Percentiles rank a stretch among this genome's conserved stretches.
phyloP scores from a whole-genome alignment of 2,888 invertebrate species.

The Auanema freiburgensis region DNA sequence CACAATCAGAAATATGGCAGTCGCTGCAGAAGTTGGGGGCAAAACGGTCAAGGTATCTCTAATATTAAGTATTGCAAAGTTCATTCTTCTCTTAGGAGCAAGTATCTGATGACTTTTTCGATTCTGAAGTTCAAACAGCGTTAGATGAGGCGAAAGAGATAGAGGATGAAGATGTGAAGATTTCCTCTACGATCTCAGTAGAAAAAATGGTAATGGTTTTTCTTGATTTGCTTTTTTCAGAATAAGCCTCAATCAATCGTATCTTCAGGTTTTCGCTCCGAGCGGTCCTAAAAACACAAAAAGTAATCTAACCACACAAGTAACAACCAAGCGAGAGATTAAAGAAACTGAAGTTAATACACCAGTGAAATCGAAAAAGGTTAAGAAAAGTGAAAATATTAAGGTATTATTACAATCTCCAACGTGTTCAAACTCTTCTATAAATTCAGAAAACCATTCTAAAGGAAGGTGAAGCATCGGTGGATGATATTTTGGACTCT shows the following conservation, averaged over 20 bases:
- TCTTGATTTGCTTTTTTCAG: too few relatives aligned
- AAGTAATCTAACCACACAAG: not conserved
- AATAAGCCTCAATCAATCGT: not conserved
- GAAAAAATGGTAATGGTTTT: too few relatives aligned
- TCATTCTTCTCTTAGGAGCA: too few relatives aligned
- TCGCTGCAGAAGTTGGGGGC: too few relatives aligned
- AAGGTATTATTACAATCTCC: not conserved
- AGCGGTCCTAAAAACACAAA: not conserved
- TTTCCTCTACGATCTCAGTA: too few relatives aligned
- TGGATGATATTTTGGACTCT: constrained; percentile 40
- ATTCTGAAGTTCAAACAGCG: too few relatives aligned
- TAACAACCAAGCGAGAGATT: not conserved
- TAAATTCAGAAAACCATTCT: constrained; percentile 17
- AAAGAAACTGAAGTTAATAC: not conserved
- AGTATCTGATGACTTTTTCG: too few relatives aligned
- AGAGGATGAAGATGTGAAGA: not conserved
- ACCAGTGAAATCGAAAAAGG: constrained; percentile 18
- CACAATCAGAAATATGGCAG: too few relatives aligned
- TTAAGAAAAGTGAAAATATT: constrained; percentile 2
- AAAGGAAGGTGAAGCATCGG: constrained; percentile 39
- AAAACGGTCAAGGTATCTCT: too few relatives aligned
- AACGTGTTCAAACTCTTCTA: too few relatives aligned
- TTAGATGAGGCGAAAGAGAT: not conserved
- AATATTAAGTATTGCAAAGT: too few relatives aligned
- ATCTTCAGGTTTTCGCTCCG: too few relatives aligned